These are phyloP conservation scores for Lophius piscatorius DNA, from an alignment of 2,113 vertebrate genomes.

Conservation along the genomic window DNA sequence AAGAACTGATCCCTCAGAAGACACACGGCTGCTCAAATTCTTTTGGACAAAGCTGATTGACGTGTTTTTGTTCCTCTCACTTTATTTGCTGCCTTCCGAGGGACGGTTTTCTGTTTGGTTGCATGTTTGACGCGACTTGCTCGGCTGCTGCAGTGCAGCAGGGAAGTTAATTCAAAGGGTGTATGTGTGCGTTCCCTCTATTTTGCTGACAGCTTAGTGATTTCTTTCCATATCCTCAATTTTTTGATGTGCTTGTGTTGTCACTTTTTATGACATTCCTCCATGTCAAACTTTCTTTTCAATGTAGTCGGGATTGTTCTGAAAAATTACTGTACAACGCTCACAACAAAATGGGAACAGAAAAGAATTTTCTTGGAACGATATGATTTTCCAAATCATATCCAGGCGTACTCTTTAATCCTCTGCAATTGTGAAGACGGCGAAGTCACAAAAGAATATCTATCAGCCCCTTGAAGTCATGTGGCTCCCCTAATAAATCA, in stretches of 20 bases:
- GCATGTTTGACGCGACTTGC: constrained; percentile 51
- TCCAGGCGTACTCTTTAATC: constrained; percentile 24
- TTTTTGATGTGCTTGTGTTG: constrained; percentile 61
- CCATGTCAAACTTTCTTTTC: constrained; percentile 41
- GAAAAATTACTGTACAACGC: constrained; percentile 21
- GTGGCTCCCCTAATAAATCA: constrained; percentile 27
- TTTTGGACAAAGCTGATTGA: constrained; percentile 66
- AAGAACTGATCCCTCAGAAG: constrained; percentile 49
- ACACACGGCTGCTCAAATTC: constrained; percentile 52
- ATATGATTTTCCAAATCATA: constrained; percentile 31
- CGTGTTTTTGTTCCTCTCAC: constrained; percentile 68
- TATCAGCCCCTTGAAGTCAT: constrained; percentile 16
- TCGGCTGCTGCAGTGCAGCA: constrained; percentile 44
- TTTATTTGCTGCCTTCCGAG: constrained; percentile 60
- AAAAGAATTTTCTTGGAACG: constrained; percentile 13
- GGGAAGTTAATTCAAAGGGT: constrained; percentile 60
- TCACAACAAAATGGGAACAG: constrained; percentile 1
- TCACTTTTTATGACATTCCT: constrained; percentile 63
- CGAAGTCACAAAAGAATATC: constrained; percentile 36
- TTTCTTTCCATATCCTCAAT: constrained; percentile 54
- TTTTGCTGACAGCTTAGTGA: constrained; percentile 61
- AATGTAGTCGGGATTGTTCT: constrained; percentile 27
- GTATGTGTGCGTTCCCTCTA: constrained; percentile 12
- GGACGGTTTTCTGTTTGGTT: constrained; percentile 46
- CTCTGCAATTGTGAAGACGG: constrained; percentile 34